Evolutionary conservation across 1,140 invertebrate species (phyloP).

Genomic region (Oryctes rhinoceros): DNA sequence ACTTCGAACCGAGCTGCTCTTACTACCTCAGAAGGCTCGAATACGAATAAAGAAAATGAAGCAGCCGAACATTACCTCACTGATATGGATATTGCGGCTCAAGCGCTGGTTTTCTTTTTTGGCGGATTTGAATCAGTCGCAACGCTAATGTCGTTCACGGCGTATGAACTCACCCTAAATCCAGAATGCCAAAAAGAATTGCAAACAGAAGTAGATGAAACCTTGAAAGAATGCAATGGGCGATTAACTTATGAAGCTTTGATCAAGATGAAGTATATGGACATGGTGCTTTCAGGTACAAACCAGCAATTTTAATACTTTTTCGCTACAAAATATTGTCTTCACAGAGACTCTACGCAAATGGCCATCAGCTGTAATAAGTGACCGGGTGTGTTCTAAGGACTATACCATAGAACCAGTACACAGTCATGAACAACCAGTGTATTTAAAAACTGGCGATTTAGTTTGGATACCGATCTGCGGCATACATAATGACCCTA

Average conservation of each 20-base stretch:
- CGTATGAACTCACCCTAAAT: slow-evolving; percentile 62
- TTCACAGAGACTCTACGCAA: slow-evolving; percentile 66
- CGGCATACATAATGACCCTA: slow-evolving; percentile 49
- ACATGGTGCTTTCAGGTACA: slow-evolving; percentile 44
- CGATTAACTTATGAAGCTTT: slow-evolving; percentile 44
- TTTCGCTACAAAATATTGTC: not conserved
- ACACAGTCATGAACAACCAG: slow-evolving; percentile 58
- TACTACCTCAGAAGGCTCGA: not conserved
- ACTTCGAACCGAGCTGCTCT: not conserved
- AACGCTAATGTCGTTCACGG: slow-evolving; percentile 49
- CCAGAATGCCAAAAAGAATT: slow-evolving; percentile 61
- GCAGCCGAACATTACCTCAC: slow-evolving; percentile 41
- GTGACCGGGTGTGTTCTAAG: slow-evolving; percentile 66
- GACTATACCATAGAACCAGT: slow-evolving; percentile 60
- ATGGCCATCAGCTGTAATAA: slow-evolving; percentile 63
- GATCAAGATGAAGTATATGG: slow-evolving; percentile 45
- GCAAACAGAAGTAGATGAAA: slow-evolving; percentile 52
- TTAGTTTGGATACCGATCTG: slow-evolving; percentile 50
- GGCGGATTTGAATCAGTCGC: slow-evolving; percentile 60
- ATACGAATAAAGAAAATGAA: slow-evolving; percentile 39
- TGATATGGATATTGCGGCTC: slow-evolving; percentile 52
- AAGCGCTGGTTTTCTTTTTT: slow-evolving; percentile 59
- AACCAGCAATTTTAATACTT: not conserved
- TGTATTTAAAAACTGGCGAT: slow-evolving; percentile 55
- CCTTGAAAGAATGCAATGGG: slow-evolving; percentile 40